Percentiles rank a stretch among this genome's conserved stretches.
phyloP scores from a whole-genome alignment of 2,888 invertebrate genomes.

The Spatulosminthurus flaviceps region DNA sequence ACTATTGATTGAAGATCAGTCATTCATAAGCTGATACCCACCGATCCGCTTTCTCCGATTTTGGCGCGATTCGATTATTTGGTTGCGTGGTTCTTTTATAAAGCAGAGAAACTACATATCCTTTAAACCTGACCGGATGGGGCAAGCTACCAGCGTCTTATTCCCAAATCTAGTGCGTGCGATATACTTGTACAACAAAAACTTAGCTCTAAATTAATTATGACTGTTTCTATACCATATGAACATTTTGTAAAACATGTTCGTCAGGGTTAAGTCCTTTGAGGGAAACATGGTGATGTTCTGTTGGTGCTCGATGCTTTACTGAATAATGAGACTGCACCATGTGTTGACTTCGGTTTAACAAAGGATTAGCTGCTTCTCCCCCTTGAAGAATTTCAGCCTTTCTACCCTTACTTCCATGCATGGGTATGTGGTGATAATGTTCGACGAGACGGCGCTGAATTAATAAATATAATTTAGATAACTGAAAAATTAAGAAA shows the following conservation, averaged over 20 bases:
- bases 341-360: conserved; percentile 59
- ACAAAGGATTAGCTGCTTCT: conserved; percentile 61
- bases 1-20: conserved; percentile 44
- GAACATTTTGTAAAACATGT: conserved; percentile 63
- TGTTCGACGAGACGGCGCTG: conserved; percentile 43
- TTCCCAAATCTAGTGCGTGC: conserved; percentile 36
- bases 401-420: conserved; percentile 59
- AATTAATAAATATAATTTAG: too few species aligned
- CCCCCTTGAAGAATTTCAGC: conserved; percentile 60
- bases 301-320: conserved; percentile 59
- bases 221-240: conserved; percentile 59
- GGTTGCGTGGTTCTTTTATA: conserved; percentile 3
- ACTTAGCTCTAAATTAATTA: background rate
- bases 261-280: conserved; percentile 63
- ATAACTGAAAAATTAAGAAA: too few species aligned
- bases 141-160: conserved; percentile 40
- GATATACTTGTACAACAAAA: conserved; percentile 30
- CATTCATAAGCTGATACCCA: conserved; percentile 5
- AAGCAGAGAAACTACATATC: conserved; percentile 16
- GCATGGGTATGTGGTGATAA: conserved; percentile 60
- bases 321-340: conserved; percentile 53
- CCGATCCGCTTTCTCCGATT: conserved; percentile 26
- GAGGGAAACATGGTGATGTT: conserved; percentile 63
- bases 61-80: background rate
- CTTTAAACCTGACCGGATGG: conserved; percentile 34